Conservation (phyloP, 2,888 invertebrate genomes). For the Apeira syringaria region DNA sequence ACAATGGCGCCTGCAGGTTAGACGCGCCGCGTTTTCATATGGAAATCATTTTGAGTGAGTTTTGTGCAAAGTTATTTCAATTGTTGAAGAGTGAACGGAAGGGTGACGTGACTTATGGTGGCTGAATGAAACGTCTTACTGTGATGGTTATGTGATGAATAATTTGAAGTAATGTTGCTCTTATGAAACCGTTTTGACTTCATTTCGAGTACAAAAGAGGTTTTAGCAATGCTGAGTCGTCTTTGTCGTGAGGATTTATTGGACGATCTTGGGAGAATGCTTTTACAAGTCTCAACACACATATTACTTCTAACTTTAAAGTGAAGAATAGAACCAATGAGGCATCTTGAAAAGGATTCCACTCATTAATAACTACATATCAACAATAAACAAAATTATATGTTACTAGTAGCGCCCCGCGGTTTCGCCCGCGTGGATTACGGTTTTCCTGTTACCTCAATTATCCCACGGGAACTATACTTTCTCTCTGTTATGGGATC, state of each 20-base stretch:
- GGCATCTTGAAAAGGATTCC: no score
- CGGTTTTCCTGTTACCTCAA: no score
- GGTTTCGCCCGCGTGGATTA: no score
- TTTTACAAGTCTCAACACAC: not conserved
- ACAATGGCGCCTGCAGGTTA: conserved; percentile 49
- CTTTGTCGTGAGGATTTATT: conserved; percentile 5
- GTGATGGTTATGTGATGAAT: conserved; percentile 22
- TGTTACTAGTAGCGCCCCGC: no score
- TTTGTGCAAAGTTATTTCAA: conserved; percentile 24
- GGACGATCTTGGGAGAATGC: not conserved
- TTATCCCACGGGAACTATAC: no score
- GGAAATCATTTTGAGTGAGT: conserved; percentile 29
- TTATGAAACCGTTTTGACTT: conserved; percentile 16
- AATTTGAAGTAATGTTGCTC: conserved; percentile 9
- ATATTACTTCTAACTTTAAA: no score
- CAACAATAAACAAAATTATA: no score
- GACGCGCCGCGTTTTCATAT: conserved; percentile 32
- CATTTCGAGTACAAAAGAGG: conserved; percentile 15
- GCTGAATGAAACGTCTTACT: conserved; percentile 10
- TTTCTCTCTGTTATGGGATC: no score
- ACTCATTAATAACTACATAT: no score
- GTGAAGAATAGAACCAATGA: no score
- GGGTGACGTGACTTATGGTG: conserved; percentile 18
- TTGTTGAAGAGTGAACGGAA: conserved; percentile 18
- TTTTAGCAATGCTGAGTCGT: conserved; percentile 8